phyloP scores from a whole-genome alignment of 2,888 invertebrate species.

The Aleiodes testaceus region DNA sequence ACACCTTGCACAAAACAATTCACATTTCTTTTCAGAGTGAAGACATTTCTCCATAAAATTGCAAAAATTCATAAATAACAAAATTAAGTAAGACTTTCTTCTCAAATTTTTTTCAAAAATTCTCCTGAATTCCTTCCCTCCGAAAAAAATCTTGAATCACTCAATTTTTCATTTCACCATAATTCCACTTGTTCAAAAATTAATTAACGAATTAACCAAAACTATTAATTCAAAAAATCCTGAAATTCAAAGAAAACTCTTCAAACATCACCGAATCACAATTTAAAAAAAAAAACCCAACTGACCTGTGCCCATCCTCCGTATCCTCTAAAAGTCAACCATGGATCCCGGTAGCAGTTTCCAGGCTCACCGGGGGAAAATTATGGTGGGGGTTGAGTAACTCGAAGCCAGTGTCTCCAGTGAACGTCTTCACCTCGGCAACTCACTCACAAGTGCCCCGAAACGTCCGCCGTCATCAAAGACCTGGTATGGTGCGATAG shows the following conservation, averaged over 20 bases:
- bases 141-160: not conserved
- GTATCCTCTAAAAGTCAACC: slow-evolving; percentile 69
- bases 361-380: slow-evolving; percentile 55
- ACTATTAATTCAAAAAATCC: too few species aligned
- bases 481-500: not conserved
- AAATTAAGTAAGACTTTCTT: too few species aligned
- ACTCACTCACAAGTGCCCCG: not conserved
- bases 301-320: slow-evolving; percentile 85
- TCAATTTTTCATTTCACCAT: too few species aligned
- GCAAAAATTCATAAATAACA: too few species aligned
- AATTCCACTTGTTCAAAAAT: too few species aligned
- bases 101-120: not conserved
- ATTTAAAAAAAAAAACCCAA: slow-evolving; percentile 49
- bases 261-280: too few species aligned
- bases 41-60: too few species aligned
- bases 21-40: too few species aligned
- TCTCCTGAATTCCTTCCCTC: not conserved
- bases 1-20: too few species aligned
- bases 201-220: too few species aligned
- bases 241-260: too few species aligned
- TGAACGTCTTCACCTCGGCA: not conserved
- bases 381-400: slow-evolving; percentile 30
- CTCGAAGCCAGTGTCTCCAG: too few species aligned
- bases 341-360: slow-evolving; percentile 54
- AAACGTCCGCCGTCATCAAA: slow-evolving; percentile 26